phyloP scores from a whole-genome alignment of 2,113 vertebrate species.

The Ondatra zibethicus region DNA sequence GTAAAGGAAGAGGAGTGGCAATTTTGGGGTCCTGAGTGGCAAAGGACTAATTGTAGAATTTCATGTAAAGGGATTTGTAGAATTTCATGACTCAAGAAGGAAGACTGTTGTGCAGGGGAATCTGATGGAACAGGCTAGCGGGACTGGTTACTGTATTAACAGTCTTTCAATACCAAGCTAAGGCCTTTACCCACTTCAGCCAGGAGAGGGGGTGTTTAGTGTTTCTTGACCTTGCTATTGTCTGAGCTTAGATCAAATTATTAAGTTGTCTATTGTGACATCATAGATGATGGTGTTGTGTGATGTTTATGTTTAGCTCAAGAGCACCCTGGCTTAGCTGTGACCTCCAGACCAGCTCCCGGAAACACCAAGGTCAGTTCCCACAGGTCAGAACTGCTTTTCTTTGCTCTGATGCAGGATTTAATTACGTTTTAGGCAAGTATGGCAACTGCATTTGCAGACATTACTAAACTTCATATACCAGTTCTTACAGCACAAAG shows the following conservation, averaged over 20 bases:
- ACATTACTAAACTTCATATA: background rate
- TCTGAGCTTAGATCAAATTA: slow-evolving; percentile 34
- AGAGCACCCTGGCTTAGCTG: background rate
- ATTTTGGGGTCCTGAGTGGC: background rate
- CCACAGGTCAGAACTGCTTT: slow-evolving; percentile 8
- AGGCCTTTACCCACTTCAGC: background rate
- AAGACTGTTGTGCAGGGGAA: background rate
- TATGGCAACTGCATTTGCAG: slow-evolving; percentile 49
- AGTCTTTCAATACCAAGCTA: background rate
- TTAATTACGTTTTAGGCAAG: slow-evolving; percentile 16
- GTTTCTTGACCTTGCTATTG: slow-evolving; percentile 18
- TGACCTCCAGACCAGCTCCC: background rate
- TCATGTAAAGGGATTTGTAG: background rate
- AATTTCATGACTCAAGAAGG: background rate
- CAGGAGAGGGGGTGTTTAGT: slow-evolving; percentile 1
- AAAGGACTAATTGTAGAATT: background rate
- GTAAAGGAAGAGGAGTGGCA: background rate
- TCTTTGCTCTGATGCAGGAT: slow-evolving; percentile 9
- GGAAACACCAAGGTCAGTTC: background rate
- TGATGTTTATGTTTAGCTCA: background rate
- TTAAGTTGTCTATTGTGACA: background rate
- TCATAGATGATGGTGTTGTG: background rate
- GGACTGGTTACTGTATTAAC: background rate
- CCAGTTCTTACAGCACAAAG: background rate
- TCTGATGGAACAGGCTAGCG: background rate